Base-by-base conservation (phyloP, 2,888 invertebrate genomes). In the Brachycybe producta region DNA sequence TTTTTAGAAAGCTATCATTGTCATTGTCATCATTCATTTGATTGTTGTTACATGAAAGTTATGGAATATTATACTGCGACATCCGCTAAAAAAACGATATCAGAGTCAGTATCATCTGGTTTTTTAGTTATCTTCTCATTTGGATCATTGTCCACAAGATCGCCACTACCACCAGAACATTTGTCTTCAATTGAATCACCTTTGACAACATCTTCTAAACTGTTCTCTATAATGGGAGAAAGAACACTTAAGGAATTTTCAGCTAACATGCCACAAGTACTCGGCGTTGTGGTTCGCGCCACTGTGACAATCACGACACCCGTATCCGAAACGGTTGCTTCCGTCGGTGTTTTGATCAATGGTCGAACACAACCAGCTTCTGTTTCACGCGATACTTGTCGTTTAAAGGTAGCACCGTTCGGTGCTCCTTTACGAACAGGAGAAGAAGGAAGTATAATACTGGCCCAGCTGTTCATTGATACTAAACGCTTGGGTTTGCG, bases 401-500 rank as follows among this genome's bases (percentile, higher is more conserved):
- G 42, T 5, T 19, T 26, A 19, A 42, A 28, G 13, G n/a, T 26
- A 3, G 19, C 42, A 13, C 27, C 27, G 3, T 21, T 7, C 2
- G 26, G 15, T 2, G 26, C 8, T n/a, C n/a, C n/a, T 28, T 42
- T 42, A 13, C 39, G 17, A 19, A 23, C 21, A 1, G 34, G 11
- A 3, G 21, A 24, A 11, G 36, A 27, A 2, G 46, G 30, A 13
- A 46, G 36, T 5, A 23, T 23, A 36, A 46, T 46, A 27, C 46
- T 46, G 21, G 46, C 46, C 46, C 46, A 46, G 36, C 46, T 46
- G 26, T 46, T 32, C 35, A 36, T 46, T 19, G 46, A 35, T 17
- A 46, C 28, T 13, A 46, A 19, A 13, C 46, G 34, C n/a, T 36
- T 34, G 24, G 46, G 27, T 24, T 36, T 34, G 15, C 36, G 2